A percentile compares a stretch with the other conserved stretches of the same genome.
Evolutionary conservation across 2,797 vertebrate genomes (phyloP).

Genomic region (Rhynchonycteris naso): DNA sequence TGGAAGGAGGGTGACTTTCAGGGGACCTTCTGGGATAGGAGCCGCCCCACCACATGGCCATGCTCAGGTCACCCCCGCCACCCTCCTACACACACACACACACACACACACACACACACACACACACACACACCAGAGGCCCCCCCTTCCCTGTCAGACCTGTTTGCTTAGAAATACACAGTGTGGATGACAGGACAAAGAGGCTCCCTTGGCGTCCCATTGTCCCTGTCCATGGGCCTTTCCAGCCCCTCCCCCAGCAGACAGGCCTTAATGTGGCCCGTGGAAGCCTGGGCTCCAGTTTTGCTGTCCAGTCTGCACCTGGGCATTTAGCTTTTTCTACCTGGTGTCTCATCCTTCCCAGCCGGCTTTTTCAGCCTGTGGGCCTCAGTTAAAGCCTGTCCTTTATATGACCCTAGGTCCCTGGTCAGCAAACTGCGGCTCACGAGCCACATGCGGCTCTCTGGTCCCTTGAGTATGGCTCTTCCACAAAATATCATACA

Average conservation of each 20-base stretch:
- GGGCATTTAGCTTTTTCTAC: rapidly evolving
- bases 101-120: too few species aligned
- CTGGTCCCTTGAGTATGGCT: too few species aligned
- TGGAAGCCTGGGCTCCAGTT: not conserved
- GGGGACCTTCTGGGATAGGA: slow-evolving; percentile 72
- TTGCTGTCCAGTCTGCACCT: rapidly evolving
- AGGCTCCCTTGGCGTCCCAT: rapidly evolving
- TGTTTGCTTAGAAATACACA: rapidly evolving
- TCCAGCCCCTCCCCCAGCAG: too few species aligned
- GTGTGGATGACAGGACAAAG: too few species aligned
- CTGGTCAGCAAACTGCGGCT: too few species aligned
- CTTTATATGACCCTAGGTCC: too few species aligned
- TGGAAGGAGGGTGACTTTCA: slow-evolving; percentile 71
- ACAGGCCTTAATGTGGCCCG: rapidly evolving
- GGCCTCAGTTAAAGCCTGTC: not conserved
- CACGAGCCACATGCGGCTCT: too few species aligned
- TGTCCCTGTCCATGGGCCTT: rapidly evolving
- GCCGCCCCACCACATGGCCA: too few species aligned
- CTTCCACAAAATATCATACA: too few species aligned
- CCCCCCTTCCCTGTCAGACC: not conserved
- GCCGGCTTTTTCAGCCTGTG: rapidly evolving
- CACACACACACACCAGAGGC: not conserved
- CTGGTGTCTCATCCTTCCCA: rapidly evolving
- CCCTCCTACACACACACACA: too few species aligned
- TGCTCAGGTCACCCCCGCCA: too few species aligned